Evolutionary conservation across 2,797 vertebrate species (phyloP).

Genomic region (Bovichtus variegatus): DNA sequence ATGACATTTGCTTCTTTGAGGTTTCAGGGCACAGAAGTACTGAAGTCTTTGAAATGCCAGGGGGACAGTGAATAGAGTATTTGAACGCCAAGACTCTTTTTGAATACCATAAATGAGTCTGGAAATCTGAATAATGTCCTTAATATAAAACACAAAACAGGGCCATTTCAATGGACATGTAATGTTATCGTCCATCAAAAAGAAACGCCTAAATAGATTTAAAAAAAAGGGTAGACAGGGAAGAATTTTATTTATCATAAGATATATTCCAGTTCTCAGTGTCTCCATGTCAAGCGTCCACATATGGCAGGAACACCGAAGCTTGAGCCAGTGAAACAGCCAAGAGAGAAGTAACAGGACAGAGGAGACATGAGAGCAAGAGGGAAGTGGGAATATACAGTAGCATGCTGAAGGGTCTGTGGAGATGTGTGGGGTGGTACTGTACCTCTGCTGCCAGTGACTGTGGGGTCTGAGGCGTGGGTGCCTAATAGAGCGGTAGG

Average conservation of each 20-base stretch:
- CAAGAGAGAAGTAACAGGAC: constrained; percentile 28
- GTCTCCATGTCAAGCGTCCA: constrained; percentile 10
- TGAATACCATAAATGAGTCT: constrained; percentile 41
- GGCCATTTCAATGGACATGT: not conserved
- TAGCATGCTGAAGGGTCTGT: constrained; percentile 58
- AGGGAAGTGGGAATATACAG: constrained; percentile 33
- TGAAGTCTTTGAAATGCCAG: constrained; percentile 67
- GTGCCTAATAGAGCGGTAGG: constrained; percentile 93
- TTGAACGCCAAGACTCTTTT: constrained; percentile 41
- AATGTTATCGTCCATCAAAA: not conserved
- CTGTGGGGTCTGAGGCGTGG: constrained; percentile 91
- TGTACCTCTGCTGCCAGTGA: constrained; percentile 94
- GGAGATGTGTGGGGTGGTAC: constrained; percentile 81
- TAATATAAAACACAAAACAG: not conserved
- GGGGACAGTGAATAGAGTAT: constrained; percentile 38
- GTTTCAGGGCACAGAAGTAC: constrained; percentile 58
- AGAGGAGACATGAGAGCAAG: constrained; percentile 31
- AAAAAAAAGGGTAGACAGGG: not conserved
- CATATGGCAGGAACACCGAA: constrained; percentile 6
- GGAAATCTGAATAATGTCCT: constrained; percentile 5
- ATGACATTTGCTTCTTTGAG: constrained; percentile 76
- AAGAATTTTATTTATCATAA: not conserved
- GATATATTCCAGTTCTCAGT: constrained; percentile 5
- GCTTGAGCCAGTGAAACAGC: constrained; percentile 18
- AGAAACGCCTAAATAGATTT: too few species aligned